Base-by-base conservation (phyloP, 1,140 invertebrate genomes). In the Condylostylus longicornis region DNA sequence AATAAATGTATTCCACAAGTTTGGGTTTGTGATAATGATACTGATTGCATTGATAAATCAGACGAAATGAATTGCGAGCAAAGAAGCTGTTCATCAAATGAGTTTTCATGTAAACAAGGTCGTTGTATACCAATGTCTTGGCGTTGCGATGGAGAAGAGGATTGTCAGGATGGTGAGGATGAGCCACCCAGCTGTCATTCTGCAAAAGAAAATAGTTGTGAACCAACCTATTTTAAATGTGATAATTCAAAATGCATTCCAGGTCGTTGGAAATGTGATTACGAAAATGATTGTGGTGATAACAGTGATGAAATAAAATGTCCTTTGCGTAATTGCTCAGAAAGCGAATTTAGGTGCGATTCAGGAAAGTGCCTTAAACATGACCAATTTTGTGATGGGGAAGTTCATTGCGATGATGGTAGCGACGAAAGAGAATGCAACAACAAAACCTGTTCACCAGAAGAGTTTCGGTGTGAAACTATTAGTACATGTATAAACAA, bases 61-160 rank as follows among this genome's bases (percentile, higher is more conserved):
- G 79, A 82, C 51, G 80, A 82, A 47, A 50, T 55, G 12, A 64
- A 71, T 45, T 79, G 75, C 43, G 59, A 59, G 4, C 55, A 60
- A 7, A 54, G 73, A 3, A 68, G 66, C 35, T 75, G 74, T 51
- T 47, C 63, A 8, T 48, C 64, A 13, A 65, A 68, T 36, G 61
- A 66, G 25, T 60, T 61, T 15, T 41, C 51, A 38, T 79, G 76
- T 58, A 54, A 59, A 21, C 70, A 68, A 10, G 77, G 77, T 1
- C 69, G 78, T 18, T 91, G 86, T 55, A 82, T 91, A 45, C 82
- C 85, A 3, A 59, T 67, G 25, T 64, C 76, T 13, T 90, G 85
- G 85, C 69, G 75, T 30, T 91, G 87, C 61, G 84, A 87, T 54
- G 74, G 70, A 2, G 72, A 76, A 49, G 54, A 57, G 7, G 82